A percentile compares a stretch with the other conserved stretches of the same genome.
Evolutionary conservation across 2,113 vertebrate species (phyloP).

Genomic region (Centropus bengalensis): DNA sequence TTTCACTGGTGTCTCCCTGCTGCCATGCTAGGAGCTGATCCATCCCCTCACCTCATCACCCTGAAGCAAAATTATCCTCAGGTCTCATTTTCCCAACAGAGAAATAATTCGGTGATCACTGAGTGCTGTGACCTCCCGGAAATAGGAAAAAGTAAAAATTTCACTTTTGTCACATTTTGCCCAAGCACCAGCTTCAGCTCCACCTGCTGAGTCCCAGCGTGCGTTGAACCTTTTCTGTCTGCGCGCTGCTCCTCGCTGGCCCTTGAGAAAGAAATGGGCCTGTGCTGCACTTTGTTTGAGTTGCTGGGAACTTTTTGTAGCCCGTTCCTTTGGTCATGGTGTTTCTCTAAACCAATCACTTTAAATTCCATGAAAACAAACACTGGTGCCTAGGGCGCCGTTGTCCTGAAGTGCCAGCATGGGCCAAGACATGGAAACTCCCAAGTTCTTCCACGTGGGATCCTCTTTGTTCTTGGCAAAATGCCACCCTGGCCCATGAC

Average conservation of each 20-base stretch:
- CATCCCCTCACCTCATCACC: not conserved
- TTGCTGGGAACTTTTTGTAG: not conserved
- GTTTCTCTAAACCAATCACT: not conserved
- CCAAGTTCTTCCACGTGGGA: not conserved
- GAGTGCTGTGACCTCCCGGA: not conserved
- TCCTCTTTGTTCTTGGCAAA: not conserved
- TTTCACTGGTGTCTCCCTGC: not conserved
- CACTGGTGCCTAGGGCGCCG: rapidly evolving
- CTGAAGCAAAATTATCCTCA: not conserved
- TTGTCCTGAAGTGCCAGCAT: not conserved
- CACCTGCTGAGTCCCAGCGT: not conserved
- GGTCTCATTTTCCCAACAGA: not conserved
- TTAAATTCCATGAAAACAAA: rapidly evolving
- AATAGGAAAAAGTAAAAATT: not conserved
- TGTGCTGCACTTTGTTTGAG: not conserved
- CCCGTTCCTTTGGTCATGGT: not conserved
- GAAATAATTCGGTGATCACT: not conserved
- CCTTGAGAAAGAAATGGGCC: not conserved
- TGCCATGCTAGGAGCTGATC: not conserved
- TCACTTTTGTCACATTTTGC: not conserved
- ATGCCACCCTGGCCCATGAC: rapidly evolving
- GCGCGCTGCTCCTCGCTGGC: not conserved
- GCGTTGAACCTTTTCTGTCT: not conserved
- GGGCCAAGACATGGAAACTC: rapidly evolving
- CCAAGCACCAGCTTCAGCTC: not conserved